Evolutionary conservation across 2,797 vertebrate species (phyloP).

Genomic region (Chaunax sp.): DNA sequence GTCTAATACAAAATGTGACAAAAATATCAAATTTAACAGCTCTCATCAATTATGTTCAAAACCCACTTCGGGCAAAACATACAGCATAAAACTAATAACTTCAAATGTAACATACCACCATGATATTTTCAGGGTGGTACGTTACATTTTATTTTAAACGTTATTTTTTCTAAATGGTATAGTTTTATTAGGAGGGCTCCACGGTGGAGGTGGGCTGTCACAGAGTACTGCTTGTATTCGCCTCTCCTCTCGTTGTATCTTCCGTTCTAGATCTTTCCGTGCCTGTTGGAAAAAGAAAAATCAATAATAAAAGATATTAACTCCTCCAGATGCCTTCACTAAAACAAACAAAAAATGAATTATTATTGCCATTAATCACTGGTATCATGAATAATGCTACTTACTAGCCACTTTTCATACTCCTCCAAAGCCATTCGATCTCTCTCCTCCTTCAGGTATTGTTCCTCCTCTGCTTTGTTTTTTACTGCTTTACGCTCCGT

Average conservation of each 20-base stretch:
- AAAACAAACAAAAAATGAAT: neutral
- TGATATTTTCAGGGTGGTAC: neutral
- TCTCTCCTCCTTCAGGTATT: slow-evolving; percentile 86
- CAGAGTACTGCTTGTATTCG: slow-evolving; percentile 77
- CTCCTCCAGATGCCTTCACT: neutral
- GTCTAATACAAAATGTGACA: neutral
- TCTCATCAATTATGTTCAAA: slow-evolving; percentile 2
- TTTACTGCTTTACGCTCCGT: slow-evolving; percentile 77
- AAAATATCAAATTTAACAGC: slow-evolving; percentile 9
- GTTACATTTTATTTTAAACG: slow-evolving; percentile 3
- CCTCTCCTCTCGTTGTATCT: slow-evolving; percentile 83
- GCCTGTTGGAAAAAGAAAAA: slow-evolving; percentile 75
- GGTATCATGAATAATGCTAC: slow-evolving; percentile 34
- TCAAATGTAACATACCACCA: slow-evolving; percentile 3
- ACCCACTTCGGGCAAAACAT: neutral
- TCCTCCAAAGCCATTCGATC: slow-evolving; percentile 87
- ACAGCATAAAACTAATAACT: neutral
- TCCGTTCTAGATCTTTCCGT: slow-evolving; percentile 87
- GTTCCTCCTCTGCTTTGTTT: slow-evolving; percentile 83
- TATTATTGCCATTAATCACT: neutral
- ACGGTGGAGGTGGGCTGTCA: slow-evolving; percentile 84
- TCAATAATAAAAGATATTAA: neutral
- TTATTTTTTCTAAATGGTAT: slow-evolving; percentile 84
- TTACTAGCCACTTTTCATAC: slow-evolving; percentile 95
- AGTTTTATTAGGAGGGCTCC: slow-evolving; percentile 93